A percentile compares a stretch with the other conserved stretches of the same genome.
These are phyloP conservation scores for Furcifer pardalis DNA, from an alignment of 2,797 vertebrate species.

Conservation along the genomic window DNA sequence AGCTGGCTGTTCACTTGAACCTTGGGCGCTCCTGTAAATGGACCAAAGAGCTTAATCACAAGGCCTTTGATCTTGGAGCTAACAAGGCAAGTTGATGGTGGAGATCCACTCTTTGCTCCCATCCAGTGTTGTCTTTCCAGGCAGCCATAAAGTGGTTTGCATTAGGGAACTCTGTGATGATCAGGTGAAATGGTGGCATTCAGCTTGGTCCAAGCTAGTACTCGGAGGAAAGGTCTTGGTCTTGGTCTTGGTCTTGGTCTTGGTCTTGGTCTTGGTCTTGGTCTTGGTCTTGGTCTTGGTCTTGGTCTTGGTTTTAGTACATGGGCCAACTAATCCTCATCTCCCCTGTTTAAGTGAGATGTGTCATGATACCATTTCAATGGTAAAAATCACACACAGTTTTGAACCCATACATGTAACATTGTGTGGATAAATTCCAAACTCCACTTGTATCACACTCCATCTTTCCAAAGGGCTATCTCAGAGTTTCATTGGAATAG, in stretches of 20 bases:
- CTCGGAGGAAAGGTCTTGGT: too few relatives aligned
- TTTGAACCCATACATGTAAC: too few relatives aligned
- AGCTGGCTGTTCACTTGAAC: slow-evolving; percentile 42
- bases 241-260: too few relatives aligned
- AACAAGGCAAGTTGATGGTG: neutral
- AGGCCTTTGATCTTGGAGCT: neutral
- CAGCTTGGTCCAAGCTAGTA: neutral
- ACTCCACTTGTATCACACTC: neutral
- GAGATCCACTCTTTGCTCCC: neutral
- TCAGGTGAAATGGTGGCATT: neutral
- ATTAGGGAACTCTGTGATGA: neutral
- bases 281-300: too few relatives aligned
- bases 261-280: too few relatives aligned
- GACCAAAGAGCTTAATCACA: neutral
- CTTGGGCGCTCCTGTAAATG: slow-evolving; percentile 19
- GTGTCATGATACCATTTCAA: neutral
- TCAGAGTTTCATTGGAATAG: neutral
- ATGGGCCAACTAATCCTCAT: too few relatives aligned
- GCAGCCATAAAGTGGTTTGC: neutral
- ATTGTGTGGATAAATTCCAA: neutral
- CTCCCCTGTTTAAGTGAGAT: too few relatives aligned
- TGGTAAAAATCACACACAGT: too few relatives aligned
- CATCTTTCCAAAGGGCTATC: neutral
- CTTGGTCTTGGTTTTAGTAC: too few relatives aligned
- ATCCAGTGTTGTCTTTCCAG: neutral